A percentile compares a stretch with the other conserved stretches of the same genome.
Conservation (phyloP, 2,113 vertebrate genomes). For the Petromus typicus region DNA sequence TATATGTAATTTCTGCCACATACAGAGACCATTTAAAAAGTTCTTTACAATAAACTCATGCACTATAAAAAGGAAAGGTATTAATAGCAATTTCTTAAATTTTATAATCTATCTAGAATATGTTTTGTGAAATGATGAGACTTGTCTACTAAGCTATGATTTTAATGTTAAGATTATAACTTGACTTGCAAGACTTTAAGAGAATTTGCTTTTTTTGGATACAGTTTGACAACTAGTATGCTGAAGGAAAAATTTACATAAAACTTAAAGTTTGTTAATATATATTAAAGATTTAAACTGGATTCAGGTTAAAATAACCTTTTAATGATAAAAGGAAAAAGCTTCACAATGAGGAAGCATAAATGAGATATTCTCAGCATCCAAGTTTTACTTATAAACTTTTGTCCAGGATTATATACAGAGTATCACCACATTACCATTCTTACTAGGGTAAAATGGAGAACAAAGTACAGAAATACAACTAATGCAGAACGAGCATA, state of each 20-base stretch:
- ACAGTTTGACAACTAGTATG: neutral
- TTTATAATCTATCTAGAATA: neutral
- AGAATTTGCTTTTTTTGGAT: neutral
- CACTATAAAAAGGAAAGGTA: neutral
- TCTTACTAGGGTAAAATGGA: neutral
- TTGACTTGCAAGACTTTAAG: neutral
- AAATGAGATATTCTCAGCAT: neutral
- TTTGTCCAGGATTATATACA: neutral
- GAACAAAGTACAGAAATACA: slow-evolving; percentile 36
- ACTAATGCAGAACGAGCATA: neutral
- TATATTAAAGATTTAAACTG: slow-evolving; percentile 14
- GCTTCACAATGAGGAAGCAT: neutral
- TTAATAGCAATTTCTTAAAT: neutral
- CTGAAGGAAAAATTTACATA: slow-evolving; percentile 13
- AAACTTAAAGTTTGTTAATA: neutral
- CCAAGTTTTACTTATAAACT: neutral
- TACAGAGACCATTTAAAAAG: neutral
- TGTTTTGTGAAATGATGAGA: neutral
- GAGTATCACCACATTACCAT: neutral
- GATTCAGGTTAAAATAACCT: slow-evolving; percentile 41
- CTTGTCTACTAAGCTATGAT: neutral
- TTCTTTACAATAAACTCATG: neutral
- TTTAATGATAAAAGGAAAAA: neutral
- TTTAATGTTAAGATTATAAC: neutral
- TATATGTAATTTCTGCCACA: accelerated